Conservation (phyloP, 2,797 vertebrate genomes). For the Chaenodraco wilsoni region DNA sequence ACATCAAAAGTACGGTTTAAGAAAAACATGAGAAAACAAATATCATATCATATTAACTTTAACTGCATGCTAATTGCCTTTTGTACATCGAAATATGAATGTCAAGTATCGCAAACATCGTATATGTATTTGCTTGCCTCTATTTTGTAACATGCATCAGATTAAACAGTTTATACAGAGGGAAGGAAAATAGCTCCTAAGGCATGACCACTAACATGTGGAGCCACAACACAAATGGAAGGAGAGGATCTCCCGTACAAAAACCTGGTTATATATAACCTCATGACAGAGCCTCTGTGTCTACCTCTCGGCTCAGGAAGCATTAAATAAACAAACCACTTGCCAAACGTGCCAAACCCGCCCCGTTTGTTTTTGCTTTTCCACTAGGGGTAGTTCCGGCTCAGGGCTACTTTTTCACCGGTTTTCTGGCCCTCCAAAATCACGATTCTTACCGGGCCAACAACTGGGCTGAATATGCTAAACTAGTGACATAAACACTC, state of each 20-base stretch:
- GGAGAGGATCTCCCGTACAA: constrained; percentile 1
- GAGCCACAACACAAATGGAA: constrained; percentile 20
- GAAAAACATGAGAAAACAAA: not conserved
- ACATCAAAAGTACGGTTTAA: not conserved
- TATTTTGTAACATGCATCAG: not conserved
- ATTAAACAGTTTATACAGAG: constrained; percentile 3
- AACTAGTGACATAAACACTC: too few species aligned
- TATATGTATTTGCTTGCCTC: too few species aligned
- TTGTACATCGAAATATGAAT: not conserved
- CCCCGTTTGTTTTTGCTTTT: too few species aligned
- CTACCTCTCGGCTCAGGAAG: constrained; percentile 64
- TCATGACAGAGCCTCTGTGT: constrained; percentile 30
- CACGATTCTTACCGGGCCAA: too few species aligned
- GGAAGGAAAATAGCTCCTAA: constrained; percentile 34
- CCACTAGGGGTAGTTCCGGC: too few species aligned
- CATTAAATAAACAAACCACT: constrained; percentile 69
- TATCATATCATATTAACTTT: not conserved
- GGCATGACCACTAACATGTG: not conserved
- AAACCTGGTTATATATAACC: constrained; percentile 17
- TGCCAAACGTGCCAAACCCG: too few species aligned
- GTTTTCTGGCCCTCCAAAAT: too few species aligned
- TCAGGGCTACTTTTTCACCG: too few species aligned
- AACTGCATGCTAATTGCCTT: not conserved
- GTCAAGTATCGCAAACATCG: too few species aligned
- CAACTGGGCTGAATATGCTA: too few species aligned